Evolutionary conservation across 2,797 vertebrate species (phyloP), one percentile per base, ranked within the genome.

Genomic region (Calcarius lapponicus): DNA sequence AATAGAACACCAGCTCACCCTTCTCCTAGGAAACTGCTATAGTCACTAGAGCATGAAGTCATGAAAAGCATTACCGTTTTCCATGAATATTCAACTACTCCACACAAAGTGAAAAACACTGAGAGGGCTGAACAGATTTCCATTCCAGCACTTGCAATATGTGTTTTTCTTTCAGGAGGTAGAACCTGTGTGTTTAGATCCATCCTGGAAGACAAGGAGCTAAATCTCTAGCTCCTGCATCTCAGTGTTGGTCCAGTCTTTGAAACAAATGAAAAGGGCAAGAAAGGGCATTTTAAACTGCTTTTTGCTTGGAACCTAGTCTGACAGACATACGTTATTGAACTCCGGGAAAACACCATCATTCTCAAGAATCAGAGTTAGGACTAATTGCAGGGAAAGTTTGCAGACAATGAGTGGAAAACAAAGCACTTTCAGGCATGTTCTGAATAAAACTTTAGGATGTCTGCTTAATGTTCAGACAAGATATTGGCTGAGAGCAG

Each of bases 401-500:
- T 57, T 81, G n/a, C 57, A 84, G 31, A 3, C 26, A 74, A 8
- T 19, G 6, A 83, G 43, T 4, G 10, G 40, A 89, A 70, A 82
- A 88, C 0, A 0, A 74, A 53, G 13, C 6, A 40, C 6, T 62
- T 87, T 3, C 29, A 56, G 19, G 6, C 2, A 11, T 6, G 4
- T 21, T 91, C 64, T 91, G 56, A 73, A 66, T n/a, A 76, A 66
- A 91, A 31, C 7, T 73, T 36, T 10, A 61, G 6, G 9, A 53
- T 86, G 48, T 28, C 25, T 28, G 7, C 2, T 29, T 66, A 21
- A 29, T 21, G 13, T 60, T 88, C 51, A 73, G 6, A 24, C 60
- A 40, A 64, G 51, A 56, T 10, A 20, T 5, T 43, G 18, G 9
- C 53, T 80, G 45, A 50, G 24, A 70, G 1, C 0, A 70, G 4